phyloP scores from a whole-genome alignment of 2,888 invertebrate species.

The Tipula helvola region DNA sequence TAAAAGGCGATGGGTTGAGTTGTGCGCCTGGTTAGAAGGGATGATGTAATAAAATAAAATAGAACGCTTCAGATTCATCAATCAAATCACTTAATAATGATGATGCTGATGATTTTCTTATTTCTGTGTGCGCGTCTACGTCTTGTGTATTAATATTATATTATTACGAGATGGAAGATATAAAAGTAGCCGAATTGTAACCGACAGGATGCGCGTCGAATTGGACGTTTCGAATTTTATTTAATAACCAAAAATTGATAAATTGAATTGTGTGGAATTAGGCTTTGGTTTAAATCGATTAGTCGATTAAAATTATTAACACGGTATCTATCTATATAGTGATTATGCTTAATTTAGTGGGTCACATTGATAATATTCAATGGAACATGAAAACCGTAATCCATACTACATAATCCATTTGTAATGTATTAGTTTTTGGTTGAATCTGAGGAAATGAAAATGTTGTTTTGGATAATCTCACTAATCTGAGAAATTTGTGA shows the following conservation, averaged over 20 bases:
- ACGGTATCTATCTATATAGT: too few species aligned
- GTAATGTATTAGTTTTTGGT: too few species aligned
- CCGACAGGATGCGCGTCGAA: neutral
- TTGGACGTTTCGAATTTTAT: neutral
- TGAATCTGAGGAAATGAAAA: neutral
- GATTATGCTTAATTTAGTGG: neutral
- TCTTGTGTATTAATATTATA: neutral
- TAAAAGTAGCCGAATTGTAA: neutral
- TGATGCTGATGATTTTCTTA: neutral
- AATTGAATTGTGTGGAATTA: neutral
- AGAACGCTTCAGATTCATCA: neutral
- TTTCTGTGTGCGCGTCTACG: neutral
- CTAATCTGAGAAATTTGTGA: neutral
- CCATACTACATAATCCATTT: neutral
- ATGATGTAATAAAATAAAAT: neutral
- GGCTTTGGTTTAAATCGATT: neutral
- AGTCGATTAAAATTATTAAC: neutral
- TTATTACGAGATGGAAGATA: neutral
- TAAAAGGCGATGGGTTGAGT: neutral
- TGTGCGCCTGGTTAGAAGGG: neutral
- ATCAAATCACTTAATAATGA: conserved; percentile 4
- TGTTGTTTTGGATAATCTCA: neutral
- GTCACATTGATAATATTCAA: neutral
- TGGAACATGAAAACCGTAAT: neutral
- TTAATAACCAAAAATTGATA: neutral